These are phyloP conservation scores for Diarsia dahlii DNA, from an alignment of 2,888 invertebrate genomes.

Conservation along the genomic window DNA sequence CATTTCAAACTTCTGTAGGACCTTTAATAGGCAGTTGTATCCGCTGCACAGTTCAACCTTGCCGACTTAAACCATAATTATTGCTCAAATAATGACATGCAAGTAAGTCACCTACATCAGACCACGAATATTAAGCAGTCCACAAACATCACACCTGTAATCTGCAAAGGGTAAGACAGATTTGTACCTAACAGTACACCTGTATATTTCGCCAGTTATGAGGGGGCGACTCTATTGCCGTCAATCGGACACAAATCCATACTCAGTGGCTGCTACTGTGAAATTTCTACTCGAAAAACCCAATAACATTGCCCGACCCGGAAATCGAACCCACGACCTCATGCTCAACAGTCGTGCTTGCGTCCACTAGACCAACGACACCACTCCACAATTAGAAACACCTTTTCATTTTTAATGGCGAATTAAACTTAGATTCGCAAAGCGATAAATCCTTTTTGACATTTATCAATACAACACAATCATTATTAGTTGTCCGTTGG, in stretches of 20 bases:
- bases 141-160: neutral
- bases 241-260: no score
- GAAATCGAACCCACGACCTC: no score
- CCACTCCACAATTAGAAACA: conserved; percentile 5
- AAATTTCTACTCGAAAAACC: no score
- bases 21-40: conserved; percentile 32
- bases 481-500: conserved; percentile 69
- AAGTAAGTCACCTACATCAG: conserved; percentile 68
- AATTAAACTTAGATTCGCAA: conserved; percentile 24
- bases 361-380: neutral
- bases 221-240: no score
- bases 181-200: no score
- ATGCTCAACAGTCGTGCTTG: no score
- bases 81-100: conserved; percentile 64
- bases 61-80: conserved; percentile 67
- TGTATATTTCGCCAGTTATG: no score
- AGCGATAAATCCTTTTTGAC: conserved; percentile 72
- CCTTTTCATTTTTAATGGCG: conserved; percentile 15
- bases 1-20: conserved; percentile 5
- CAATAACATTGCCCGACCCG: no score
- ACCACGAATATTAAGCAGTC: conserved; percentile 42
- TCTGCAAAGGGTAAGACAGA: no score
- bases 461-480: conserved; percentile 78
- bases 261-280: no score
- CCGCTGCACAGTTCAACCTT: conserved; percentile 39